A percentile compares a stretch with the other conserved stretches of the same genome.
phyloP scores from a whole-genome alignment of 2,113 vertebrate genomes.

The Poecilia latipinna region DNA sequence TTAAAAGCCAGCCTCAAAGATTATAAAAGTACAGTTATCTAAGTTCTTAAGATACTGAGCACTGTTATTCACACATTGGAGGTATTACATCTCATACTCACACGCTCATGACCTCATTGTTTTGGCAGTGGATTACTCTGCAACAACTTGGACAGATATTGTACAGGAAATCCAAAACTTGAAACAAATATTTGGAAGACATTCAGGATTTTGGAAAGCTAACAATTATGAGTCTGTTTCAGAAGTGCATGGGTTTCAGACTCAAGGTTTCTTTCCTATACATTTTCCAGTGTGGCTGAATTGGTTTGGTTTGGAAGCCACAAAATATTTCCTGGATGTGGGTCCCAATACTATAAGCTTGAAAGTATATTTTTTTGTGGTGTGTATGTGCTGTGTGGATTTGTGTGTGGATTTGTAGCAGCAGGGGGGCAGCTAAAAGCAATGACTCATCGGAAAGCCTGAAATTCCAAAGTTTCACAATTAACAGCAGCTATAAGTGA shows the following conservation, averaged over 20 bases:
- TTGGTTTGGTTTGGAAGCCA: conserved; percentile 51
- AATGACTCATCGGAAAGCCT: conserved; percentile 67
- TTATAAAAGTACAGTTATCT: neutral
- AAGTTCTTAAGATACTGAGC: neutral
- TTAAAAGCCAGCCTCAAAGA: neutral
- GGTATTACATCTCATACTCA: neutral
- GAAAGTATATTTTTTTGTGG: conserved; percentile 47
- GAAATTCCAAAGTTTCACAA: conserved; percentile 64
- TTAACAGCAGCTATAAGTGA: conserved; percentile 47
- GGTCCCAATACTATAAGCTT: conserved; percentile 32
- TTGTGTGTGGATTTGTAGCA: conserved; percentile 25
- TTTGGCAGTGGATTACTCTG: neutral
- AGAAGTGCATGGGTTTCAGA: conserved; percentile 44
- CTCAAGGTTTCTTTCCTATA: conserved; percentile 49
- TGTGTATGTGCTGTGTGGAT: conserved; percentile 18
- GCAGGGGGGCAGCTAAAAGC: conserved; percentile 52
- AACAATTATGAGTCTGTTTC: conserved; percentile 62
- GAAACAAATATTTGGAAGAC: conserved; percentile 42
- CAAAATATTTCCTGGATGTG: conserved; percentile 46
- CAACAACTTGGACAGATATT: neutral
- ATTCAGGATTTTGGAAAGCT: conserved; percentile 60
- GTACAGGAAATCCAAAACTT: neutral
- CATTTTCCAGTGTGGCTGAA: conserved; percentile 55
- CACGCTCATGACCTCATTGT: neutral
- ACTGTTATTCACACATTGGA: neutral